Evolutionary conservation across 2,113 vertebrate genomes (phyloP), one percentile per base, ranked within the genome.

Genomic region (Apaloderma vittatum): DNA sequence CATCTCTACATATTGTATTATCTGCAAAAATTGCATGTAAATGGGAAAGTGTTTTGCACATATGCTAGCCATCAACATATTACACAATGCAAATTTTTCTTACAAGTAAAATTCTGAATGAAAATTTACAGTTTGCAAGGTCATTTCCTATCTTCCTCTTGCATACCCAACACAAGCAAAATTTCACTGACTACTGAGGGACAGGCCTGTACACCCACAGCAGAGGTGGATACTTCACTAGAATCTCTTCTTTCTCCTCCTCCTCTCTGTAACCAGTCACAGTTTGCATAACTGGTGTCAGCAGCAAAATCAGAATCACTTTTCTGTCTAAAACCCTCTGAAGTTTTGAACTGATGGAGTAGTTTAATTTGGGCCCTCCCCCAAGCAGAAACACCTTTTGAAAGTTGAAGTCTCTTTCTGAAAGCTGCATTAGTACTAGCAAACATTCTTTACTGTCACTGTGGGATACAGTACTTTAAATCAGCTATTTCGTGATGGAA

Each of bases 401-500:
- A 66, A 89, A 89, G 75, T 23, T n/a, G 2, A 90, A 75, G 51
- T 67, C 70, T 84, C 78, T 79, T 40, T 86, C 73, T 91, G 83
- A 84, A 86, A 72, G 70, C 43, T 65, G 45, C 2, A 1, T 89
- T 87, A 86, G 76, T 86, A 54, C 89, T 88, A 93, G 79, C 10
- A 51, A 91, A 84, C 46, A 29, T 54, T 67, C 82, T 94, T 95
- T 79, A 75, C 72, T 77, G 52, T 78, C 45, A 2, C 86, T 78
- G 76, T 82, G 93, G 94, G 95, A 89, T 46, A 46, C 76, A 73
- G 86, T 80, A 54, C 90, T 97, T 95, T 61, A 94, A 92, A 95
- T 72, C 94, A 79, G 70, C 83, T 91, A 86, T 93, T 95, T 84
- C 73, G 65, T 1, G 73, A 68, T 93, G 95, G 92, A 97, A 97